Evolutionary conservation across 2,888 invertebrate species (phyloP).

Genomic region (Hipparchia sbordonii): DNA sequence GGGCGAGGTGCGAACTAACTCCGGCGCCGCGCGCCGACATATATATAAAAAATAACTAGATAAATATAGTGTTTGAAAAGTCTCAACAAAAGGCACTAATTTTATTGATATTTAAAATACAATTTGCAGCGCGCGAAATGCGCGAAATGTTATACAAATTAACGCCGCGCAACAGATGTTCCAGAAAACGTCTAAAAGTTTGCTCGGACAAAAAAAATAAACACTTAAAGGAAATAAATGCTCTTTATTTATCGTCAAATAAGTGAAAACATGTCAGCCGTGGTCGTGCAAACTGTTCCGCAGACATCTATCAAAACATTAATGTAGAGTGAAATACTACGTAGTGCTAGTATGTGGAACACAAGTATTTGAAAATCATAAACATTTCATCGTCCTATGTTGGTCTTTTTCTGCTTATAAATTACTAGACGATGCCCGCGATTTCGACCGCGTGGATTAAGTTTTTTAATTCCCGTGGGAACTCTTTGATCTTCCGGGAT

Average conservation of each 20-base stretch:
- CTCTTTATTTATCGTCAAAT: slow-evolving; percentile 16
- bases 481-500: too few species aligned
- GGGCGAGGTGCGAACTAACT: too few species aligned
- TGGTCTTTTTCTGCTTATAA: too few species aligned
- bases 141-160: slow-evolving; percentile 33
- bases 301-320: not conserved
- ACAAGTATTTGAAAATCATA: too few species aligned
- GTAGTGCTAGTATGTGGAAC: not conserved
- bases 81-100: too few species aligned
- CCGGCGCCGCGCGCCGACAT: too few species aligned
- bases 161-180: slow-evolving; percentile 38
- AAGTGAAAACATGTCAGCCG: slow-evolving; percentile 1
- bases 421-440: too few species aligned
- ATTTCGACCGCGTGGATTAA: too few species aligned
- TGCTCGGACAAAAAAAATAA: slow-evolving; percentile 31
- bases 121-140: slow-evolving; percentile 36
- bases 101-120: slow-evolving; percentile 32
- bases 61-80: too few species aligned
- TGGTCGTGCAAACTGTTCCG: not conserved
- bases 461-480: too few species aligned
- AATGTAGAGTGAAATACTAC: not conserved
- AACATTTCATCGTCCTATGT: too few species aligned
- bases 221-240: slow-evolving; percentile 28
- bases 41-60: too few species aligned
- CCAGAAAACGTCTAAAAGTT: slow-evolving; percentile 35